Evolutionary conservation across 2,113 vertebrate species (phyloP), one percentile per base, ranked within the genome.

Genomic region (Theristicus caerulescens): DNA sequence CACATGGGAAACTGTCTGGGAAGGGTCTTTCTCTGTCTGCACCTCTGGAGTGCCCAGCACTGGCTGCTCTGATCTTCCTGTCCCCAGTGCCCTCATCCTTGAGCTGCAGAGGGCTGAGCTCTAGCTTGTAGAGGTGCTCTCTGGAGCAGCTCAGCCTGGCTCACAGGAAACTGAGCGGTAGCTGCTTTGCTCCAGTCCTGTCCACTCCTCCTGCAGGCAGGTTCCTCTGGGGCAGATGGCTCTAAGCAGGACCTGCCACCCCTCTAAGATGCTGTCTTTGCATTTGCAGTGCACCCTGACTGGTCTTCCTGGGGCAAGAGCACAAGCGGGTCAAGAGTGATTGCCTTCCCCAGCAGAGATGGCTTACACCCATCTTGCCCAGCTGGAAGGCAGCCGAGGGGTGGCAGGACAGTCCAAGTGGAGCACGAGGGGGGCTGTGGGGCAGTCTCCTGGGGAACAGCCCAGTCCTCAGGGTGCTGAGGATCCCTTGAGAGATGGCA

Each of bases 241-340:
- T 84, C 59, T 36, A 67, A 84, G 55, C 16, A 71, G 86, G 34
- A 79, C 29, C n/a, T 72, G 26, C 6, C 66, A 46, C 32, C 20
- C 24, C 51, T 67, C 66, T 0, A 0, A 46, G 84, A 11, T n/a
- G 42, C 32, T 73, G 3, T 40, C 66, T 36, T 12, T 29, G 8
- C 54, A 13, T 46, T 71, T 57, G 40, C 44, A 64, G 11, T 9
- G 57, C 65, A 20, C 5, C 11, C 24, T 22, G 4, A 16, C 3
- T 13, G 26, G 1, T 65, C 31, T 22, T 73, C 54, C 49, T 1
- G 2, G 47, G 24, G 19, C 0, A 0, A 25, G 31, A 57, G 31
- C 18, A 42, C 21, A 20, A 46, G 6, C 1, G 9, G 16, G 10
- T 22, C 31, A 83, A 67, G 34, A 61, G 26, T 10, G 32, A 38